These are phyloP conservation scores for Rhagium mordax DNA, from an alignment of 2,888 invertebrate species.

Conservation along the genomic window DNA sequence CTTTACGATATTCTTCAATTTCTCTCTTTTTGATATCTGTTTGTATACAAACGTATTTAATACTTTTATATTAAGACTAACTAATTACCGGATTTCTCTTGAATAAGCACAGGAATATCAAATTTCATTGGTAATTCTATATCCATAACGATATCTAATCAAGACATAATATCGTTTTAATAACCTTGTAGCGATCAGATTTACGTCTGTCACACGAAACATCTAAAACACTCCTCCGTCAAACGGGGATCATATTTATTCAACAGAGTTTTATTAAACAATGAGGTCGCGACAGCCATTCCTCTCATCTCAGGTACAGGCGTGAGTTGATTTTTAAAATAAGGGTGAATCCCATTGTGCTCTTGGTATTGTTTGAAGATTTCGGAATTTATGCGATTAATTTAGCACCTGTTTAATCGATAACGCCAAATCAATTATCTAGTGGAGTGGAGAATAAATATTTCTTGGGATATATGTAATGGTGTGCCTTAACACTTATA, in stretches of 20 bases:
- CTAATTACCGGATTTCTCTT: neutral
- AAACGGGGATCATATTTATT: neutral
- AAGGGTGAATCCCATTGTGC: neutral
- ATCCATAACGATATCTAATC: neutral
- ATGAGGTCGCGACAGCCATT: neutral
- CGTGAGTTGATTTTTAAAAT: neutral
- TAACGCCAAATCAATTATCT: neutral
- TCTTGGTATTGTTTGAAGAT: neutral
- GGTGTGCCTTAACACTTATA: too few relatives aligned
- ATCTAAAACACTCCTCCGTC: conserved; percentile 2
- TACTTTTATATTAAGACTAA: too few relatives aligned
- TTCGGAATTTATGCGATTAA: neutral
- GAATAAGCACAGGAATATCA: neutral
- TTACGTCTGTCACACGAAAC: conserved; percentile 6
- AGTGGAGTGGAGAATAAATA: too few relatives aligned
- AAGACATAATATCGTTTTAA: neutral
- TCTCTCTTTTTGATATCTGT: too few relatives aligned
- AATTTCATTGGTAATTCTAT: neutral
- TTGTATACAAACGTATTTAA: too few relatives aligned
- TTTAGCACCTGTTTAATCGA: neutral
- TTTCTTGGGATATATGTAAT: too few relatives aligned
- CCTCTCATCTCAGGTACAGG: neutral
- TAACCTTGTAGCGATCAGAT: neutral
- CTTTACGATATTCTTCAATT: too few relatives aligned
- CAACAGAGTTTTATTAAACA: neutral